These are phyloP conservation scores for Emydura subglobosa DNA, from an alignment of 2,113 vertebrate species.

Conservation along the genomic window DNA sequence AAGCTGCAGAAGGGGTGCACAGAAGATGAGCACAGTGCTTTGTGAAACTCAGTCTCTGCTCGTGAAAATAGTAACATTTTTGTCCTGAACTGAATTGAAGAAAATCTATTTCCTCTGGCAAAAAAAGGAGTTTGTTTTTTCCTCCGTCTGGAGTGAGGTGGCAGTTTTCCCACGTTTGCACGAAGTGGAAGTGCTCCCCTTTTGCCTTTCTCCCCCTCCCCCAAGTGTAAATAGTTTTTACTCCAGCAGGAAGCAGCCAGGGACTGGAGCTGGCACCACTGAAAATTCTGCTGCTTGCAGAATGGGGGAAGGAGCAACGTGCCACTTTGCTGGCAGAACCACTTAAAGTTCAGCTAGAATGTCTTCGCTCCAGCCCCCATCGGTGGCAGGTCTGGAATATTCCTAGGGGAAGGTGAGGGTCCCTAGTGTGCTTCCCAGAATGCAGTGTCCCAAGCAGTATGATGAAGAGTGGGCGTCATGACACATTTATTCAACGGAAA, in stretches of 20 bases:
- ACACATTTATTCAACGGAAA: neutral
- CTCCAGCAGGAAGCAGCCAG: neutral
- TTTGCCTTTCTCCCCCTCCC: neutral
- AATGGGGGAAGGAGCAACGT: neutral
- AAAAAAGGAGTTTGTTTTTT: neutral
- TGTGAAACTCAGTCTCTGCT: neutral
- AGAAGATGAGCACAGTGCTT: neutral
- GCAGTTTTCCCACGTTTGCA: neutral
- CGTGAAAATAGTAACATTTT: accelerated
- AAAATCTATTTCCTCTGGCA: neutral
- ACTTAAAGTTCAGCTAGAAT: accelerated
- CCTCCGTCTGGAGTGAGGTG: neutral
- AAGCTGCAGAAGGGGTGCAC: neutral
- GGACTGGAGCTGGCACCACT: neutral
- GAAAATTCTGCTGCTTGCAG: neutral
- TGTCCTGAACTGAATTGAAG: too few species aligned
- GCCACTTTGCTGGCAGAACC: neutral
- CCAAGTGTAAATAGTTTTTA: neutral
- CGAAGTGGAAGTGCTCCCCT: accelerated
- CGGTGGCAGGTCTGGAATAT: accelerated
- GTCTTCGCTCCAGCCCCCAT: neutral
- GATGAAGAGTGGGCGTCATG: neutral
- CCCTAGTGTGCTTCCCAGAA: neutral
- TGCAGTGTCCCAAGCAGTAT: neutral
- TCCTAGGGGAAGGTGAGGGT: neutral